Evolutionary conservation across 2,888 invertebrate genomes (phyloP).

Genomic region (Xanthostigma xanthostigma): DNA sequence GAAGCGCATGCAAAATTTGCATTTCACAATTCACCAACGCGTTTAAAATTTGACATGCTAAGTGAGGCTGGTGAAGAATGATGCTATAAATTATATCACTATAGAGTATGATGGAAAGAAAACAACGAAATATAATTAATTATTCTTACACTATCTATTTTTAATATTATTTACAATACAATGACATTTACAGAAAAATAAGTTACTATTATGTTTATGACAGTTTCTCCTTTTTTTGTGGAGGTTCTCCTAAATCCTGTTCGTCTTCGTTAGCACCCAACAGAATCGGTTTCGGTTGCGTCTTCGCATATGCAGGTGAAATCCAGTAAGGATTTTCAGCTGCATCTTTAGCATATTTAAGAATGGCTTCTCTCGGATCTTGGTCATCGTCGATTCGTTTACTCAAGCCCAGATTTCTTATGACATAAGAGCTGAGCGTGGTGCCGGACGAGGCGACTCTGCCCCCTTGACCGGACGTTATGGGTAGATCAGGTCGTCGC

Average conservation of each 20-base stretch:
- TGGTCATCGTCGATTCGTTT: conserved; percentile 83
- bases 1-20: no score
- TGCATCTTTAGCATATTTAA: conserved; percentile 88
- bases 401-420: conserved; percentile 85
- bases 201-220: conserved; percentile 9
- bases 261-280: conserved; percentile 33
- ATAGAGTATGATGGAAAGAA: no score
- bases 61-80: no score
- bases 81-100: no score
- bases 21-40: no score
- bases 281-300: conserved; percentile 76
- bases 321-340: conserved; percentile 96
- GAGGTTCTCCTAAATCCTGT: conserved; percentile 32
- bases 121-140: no score
- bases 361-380: conserved; percentile 88
- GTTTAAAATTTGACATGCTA: no score
- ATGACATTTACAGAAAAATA: no score
- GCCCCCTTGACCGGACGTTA: conserved; percentile 83
- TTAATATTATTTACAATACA: no score
- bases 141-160: no score
- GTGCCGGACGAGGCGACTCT: conserved; percentile 89
- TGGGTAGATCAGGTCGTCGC: conserved; percentile 67
- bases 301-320: conserved; percentile 77
- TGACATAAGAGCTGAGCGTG: conserved; percentile 91
- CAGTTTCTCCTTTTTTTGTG: conserved; percentile 37